Conservation (phyloP, 2,888 invertebrate genomes). For the Apoda limacodes region DNA sequence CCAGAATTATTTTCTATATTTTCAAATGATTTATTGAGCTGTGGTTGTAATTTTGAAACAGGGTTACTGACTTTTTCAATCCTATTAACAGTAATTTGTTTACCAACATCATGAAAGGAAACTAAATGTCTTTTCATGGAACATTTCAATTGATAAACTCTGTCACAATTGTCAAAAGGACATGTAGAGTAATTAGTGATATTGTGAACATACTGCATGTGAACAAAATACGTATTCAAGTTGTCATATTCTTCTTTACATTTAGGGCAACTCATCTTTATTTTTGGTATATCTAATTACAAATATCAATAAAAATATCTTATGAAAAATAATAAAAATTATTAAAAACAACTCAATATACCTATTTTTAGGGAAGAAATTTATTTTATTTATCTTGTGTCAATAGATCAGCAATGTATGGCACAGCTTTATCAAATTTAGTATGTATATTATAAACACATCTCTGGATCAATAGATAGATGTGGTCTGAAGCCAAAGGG, state of each 20-base stretch:
- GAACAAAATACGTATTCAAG: neutral
- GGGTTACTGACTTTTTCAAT: neutral
- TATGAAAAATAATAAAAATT: no score
- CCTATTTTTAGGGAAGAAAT: no score
- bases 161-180: neutral
- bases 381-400: no score
- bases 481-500: neutral
- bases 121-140: neutral
- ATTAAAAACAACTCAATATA: no score
- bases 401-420: neutral
- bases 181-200: neutral
- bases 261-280: neutral
- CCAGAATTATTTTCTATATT: no score
- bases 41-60: no score
- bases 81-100: neutral
- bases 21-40: no score
- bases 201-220: neutral
- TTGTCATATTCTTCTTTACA: neutral
- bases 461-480: neutral
- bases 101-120: neutral
- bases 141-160: neutral
- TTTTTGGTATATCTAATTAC: neutral
- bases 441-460: neutral
- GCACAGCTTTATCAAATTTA: neutral
- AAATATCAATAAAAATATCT: no score